Base-by-base conservation (phyloP, 2,888 invertebrate genomes). In the Zeuzera pyrina region DNA sequence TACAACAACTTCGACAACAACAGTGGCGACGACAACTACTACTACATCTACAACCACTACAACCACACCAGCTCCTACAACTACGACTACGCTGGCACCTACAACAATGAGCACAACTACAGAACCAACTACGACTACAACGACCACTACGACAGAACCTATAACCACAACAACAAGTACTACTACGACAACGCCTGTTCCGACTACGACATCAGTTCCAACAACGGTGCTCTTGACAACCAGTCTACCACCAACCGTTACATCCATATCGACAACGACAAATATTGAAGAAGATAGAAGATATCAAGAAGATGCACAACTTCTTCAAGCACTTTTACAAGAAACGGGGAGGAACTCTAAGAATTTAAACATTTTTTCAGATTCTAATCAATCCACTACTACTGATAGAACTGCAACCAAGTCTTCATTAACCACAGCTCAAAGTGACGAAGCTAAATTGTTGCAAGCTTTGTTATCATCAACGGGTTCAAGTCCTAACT, bases 301-400 rank as follows among this genome's bases (percentile, higher is more conserved):
- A 43, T 70, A 66, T 38, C 60, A 69, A 55, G 57, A 67, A 42
- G 73, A 77, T 38, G 52, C 65, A 29, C 55, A 63, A 35, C 38
- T 64, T 30, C 39, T 67, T 12, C 61, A 69, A 42, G 47, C 52
- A 5, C 48, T 74, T 39, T 39, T 72, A 42, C 51, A 58, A 57
- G 58, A 71, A 42, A 63, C 63, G 7, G 71, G 67, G 34, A 73
- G 81, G 31, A 74, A 68, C 52, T 74, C 81, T 12, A 74, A 76
- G 54, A 71, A 64, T 36, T 58, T 79, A 36, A 73, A 64, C 24
- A 42, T 57, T 19, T 53, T 61, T 39, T 47, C 49, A 31, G 58
- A 51, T 30, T 39, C 45, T 6, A 60, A 61, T 46, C 41, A 42
- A 21, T 31, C 34, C 31, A 30, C 50, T 5, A 42, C 48, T 25